Base-by-base conservation (phyloP, 2,113 vertebrate genomes). In the Gopherus evgoodei region DNA sequence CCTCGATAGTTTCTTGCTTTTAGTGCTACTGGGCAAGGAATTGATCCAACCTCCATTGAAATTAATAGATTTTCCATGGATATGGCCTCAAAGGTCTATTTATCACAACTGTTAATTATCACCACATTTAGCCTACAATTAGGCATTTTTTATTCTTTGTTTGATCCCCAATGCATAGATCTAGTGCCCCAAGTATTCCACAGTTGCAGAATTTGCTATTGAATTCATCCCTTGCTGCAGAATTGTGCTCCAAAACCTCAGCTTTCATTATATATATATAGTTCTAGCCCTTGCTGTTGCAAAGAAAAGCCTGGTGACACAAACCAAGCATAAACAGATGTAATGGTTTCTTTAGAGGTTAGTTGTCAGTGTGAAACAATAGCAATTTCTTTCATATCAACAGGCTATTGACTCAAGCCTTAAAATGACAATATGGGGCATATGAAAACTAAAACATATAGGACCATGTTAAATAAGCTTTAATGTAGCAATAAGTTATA, bases 1-100 rank as follows among this genome's bases (percentile, higher is more conserved):
- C 22, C 44, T 0, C 0, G 8, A 54, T 86, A 59, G 12, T 50
- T 13, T 56, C 52, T 27, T 11, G 81, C 31, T 54, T 35, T 3
- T 78, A 27, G 49, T 44, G 89, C 57, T 56, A 12, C 29, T 24
- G 38, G 22, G 4, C 57, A 83, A 86, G 14, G 1, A 69, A 90
- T 4, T 81, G 82, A 94, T 86, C 65, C 13, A 88, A 8, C 44
- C 80, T 57, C 88, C 72, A 29, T 9, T 27, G 87, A 94, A 91
- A 84, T 38, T 86, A 75, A 75, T 65, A 65, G 72, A 44, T 75
- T 42, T 75, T 75, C 72, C 38, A 11, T 44, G 38, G 38, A 75
- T 75, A 42, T 44, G 38, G 72, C 38, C 72, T 42, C 72, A 75
- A 44, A 42, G 22, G 21, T 25, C 38, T 75, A 24, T 42, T 42